Evolutionary conservation across 1,140 invertebrate species (phyloP), one percentile per base, ranked within the genome.

Genomic region (Vanessa atalanta): DNA sequence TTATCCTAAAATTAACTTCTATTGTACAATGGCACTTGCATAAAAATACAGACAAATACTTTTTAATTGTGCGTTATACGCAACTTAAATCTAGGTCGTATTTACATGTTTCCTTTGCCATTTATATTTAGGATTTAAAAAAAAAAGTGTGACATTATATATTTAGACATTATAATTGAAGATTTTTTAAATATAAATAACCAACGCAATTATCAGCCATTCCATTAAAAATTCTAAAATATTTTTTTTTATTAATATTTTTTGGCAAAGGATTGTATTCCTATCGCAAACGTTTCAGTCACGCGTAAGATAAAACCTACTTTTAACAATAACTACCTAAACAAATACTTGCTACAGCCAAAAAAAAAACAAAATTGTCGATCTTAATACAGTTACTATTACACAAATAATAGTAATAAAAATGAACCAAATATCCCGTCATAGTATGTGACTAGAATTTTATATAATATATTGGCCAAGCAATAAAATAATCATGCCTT

Each of bases 261-360:
- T 76, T 70, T 75, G 72, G 81, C 83, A 83, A 81, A 80, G 79
- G 79, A 74, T 51, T 70, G 83, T 87, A 86, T 88, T 88, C 83
- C 66, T 55, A 88, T 88, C 88, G 86, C 85, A 79, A 72, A 84
- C 78, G 69, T 75, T 82, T 88, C 83, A 88, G 79, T 84, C 84
- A 83, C 83, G 79, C 79, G 67, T 73, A 23, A 57, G 11, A 11
- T 57, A 23, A 16, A 57, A 57, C 16, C 53, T 57, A 67, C 11
- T 57, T 37, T 53, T 20, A 43, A 50, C 37, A 67, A 37, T 1
- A 47, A 57, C 53, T 69, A 47, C 57, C 43, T 60, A 57, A 31
- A 53, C 3, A 11, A 47, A 16, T 55, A 55, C 37, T 61, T 51
- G 50, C 50, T 57, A 55, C 16, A 20, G 66, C 51, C 23, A 47